phyloP scores from a whole-genome alignment of 2,113 vertebrate species.

The Montifringilla adamsi region DNA sequence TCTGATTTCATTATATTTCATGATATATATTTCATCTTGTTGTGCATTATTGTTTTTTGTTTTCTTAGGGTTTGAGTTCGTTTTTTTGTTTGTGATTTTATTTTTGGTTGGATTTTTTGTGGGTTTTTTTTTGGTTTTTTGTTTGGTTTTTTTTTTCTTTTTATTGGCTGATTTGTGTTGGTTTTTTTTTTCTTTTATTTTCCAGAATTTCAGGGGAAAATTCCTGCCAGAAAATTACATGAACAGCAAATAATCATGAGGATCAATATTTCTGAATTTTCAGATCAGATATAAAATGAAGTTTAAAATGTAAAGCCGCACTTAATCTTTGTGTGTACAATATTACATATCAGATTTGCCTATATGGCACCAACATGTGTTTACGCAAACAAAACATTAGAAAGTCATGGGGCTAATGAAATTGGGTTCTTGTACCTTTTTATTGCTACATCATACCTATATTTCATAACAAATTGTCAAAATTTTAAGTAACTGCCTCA shows the following conservation, averaged over 20 bases:
- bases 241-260: not conserved
- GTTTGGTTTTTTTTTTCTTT: not conserved
- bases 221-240: not conserved
- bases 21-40: not conserved
- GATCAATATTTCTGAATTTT: not conserved
- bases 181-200: too few species aligned
- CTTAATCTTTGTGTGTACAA: not conserved
- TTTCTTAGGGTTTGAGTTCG: not conserved
- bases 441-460: not conserved
- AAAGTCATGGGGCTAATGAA: not conserved
- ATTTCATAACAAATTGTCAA: constrained; percentile 7
- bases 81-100: not conserved
- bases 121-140: not conserved
- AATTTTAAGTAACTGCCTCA: constrained; percentile 1
- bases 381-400: not conserved
- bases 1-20: not conserved
- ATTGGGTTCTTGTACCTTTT: not conserved
- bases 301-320: not conserved
- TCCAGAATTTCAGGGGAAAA: not conserved
- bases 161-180: not conserved
- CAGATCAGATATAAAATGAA: not conserved
- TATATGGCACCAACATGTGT: not conserved
- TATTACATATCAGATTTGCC: not conserved
- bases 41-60: not conserved
- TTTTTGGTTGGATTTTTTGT: not conserved